phyloP scores from a whole-genome alignment of 1,140 invertebrate genomes.

The Luehdorfia chinensis region DNA sequence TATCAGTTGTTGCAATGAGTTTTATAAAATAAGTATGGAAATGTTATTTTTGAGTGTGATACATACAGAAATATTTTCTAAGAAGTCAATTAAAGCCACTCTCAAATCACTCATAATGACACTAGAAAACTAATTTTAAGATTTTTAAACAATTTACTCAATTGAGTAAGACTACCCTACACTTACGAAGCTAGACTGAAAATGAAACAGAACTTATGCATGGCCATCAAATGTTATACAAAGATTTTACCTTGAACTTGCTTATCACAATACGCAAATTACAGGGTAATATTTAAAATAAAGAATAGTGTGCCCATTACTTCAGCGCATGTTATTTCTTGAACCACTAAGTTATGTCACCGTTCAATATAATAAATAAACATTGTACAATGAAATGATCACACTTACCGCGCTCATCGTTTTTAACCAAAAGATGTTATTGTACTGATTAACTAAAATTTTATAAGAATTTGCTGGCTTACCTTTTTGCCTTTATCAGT shows the following conservation, averaged over 20 bases:
- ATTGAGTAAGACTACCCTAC: slow-evolving; percentile 5
- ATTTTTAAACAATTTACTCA: too few species aligned
- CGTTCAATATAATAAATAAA: not conserved
- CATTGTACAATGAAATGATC: not conserved
- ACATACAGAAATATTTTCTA: slow-evolving; percentile 42
- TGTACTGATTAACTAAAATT: too few species aligned
- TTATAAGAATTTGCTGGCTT: too few species aligned
- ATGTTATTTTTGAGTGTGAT: slow-evolving; percentile 14
- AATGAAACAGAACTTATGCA: slow-evolving; percentile 8
- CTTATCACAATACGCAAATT: slow-evolving; percentile 3
- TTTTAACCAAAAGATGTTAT: not conserved
- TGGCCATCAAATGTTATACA: not conserved
- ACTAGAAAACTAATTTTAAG: not conserved
- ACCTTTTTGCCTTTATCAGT: slow-evolving; percentile 14
- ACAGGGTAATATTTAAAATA: not conserved
- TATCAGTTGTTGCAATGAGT: too few species aligned
- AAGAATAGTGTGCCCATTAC: too few species aligned
- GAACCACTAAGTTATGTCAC: not conserved
- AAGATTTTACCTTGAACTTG: slow-evolving; percentile 9
- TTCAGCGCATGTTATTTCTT: not conserved
- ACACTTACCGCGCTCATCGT: slow-evolving; percentile 12
- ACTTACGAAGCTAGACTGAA: slow-evolving; percentile 1
- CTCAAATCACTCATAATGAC: slow-evolving; percentile 43
- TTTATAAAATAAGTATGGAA: not conserved
- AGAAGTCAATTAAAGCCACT: slow-evolving; percentile 36